Conservation (phyloP, 2,113 vertebrate genomes). For the Henicopernis longicauda region DNA sequence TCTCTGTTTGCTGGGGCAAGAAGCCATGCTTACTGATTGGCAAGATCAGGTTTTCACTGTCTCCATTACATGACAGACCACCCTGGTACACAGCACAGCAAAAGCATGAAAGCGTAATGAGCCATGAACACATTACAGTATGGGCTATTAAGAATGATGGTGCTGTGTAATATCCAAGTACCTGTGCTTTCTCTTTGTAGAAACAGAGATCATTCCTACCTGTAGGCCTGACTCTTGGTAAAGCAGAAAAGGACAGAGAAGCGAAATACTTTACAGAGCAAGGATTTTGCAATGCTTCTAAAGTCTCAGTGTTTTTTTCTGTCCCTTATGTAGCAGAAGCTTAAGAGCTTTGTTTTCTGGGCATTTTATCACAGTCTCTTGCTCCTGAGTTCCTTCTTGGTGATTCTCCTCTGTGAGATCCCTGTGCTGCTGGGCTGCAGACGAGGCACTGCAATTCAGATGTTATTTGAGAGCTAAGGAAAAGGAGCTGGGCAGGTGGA, state of each 20-base stretch:
- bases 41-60: background rate
- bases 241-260: background rate
- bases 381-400: background rate
- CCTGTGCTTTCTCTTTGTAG: conserved; percentile 8
- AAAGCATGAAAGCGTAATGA: background rate
- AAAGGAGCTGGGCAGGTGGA: conserved; percentile 52
- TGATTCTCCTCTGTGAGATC: background rate
- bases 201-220: background rate
- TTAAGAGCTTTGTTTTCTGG: background rate
- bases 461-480: conserved; percentile 5
- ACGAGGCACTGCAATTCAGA: background rate
- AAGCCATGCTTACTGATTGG: background rate
- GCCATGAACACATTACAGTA: background rate
- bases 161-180: background rate
- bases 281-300: background rate
- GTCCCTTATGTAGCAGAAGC: background rate
- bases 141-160: background rate
- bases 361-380: background rate
- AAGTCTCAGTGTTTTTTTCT: background rate
- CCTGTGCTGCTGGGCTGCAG: background rate
- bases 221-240: background rate
- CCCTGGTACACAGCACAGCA: background rate
- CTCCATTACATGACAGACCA: background rate
- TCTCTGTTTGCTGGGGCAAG: background rate
- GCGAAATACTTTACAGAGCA: background rate